Evolutionary conservation across 2,888 invertebrate genomes (phyloP).

Genomic region (Petrophora chlorosata): DNA sequence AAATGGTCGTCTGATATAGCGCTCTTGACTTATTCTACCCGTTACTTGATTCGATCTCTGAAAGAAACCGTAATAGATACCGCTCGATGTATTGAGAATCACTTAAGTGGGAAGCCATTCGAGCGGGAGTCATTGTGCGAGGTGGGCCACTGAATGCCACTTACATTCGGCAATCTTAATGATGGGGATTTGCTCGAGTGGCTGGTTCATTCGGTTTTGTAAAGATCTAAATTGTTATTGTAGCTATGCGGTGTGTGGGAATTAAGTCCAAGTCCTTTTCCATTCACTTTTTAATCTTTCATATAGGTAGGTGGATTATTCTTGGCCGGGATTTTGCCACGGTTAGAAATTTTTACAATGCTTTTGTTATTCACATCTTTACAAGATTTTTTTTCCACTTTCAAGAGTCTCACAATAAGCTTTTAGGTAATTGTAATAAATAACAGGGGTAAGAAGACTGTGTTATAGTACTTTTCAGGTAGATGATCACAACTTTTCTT

Average conservation of each 20-base stretch:
- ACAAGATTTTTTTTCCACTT: too few species aligned
- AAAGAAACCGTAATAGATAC: constrained; percentile 45
- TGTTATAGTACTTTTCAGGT: too few species aligned
- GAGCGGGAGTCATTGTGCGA: constrained; percentile 29
- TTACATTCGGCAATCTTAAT: constrained; percentile 31
- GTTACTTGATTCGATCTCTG: constrained; percentile 51
- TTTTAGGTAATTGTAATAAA: too few species aligned
- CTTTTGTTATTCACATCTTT: too few species aligned
- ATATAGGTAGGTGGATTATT: too few species aligned
- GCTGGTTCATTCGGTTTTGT: constrained; percentile 17
- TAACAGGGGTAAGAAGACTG: too few species aligned
- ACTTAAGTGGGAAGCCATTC: constrained; percentile 39
- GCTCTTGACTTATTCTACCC: constrained; percentile 58
- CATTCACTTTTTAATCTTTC: too few species aligned
- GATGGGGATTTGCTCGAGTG: constrained; percentile 21
- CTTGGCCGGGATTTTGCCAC: too few species aligned
- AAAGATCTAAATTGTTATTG: constrained; percentile 14
- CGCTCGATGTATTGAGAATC: constrained; percentile 45
- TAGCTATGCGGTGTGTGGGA: not conserved
- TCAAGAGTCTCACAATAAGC: too few species aligned
- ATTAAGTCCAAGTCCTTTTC: not conserved
- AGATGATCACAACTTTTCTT: not conserved
- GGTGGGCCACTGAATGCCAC: constrained; percentile 13
- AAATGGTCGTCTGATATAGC: constrained; percentile 56
- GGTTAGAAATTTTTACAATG: too few species aligned